Evolutionary conservation across 30 jellyfish, hydroid and myxozoan species (phyloP), one percentile per base, ranked within the genome.

Genomic region (Rhopilema esculentum): DNA sequence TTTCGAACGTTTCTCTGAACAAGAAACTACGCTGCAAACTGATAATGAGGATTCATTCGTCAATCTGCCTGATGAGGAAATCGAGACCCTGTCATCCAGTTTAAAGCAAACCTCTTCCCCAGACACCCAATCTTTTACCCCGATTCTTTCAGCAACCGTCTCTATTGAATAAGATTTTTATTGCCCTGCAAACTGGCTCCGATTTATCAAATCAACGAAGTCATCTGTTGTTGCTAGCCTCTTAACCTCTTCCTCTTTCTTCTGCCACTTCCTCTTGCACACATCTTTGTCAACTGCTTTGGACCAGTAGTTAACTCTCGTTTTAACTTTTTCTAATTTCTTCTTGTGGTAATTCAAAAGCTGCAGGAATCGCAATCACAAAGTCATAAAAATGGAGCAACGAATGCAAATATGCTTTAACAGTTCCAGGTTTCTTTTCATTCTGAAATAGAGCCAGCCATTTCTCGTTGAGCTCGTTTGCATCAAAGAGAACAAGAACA

Each of bases 381-480:
- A 48, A 78, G 21, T 78, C 57, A 24, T 53, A 78, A 26, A 78
- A 78, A 24, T n/a, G 50, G 22, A 30, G 40, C 27, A 78, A 57
- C 27, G 86, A 78, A 30, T 78, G 24, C 33, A 78, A 49, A 78
- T 78, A 78, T n/a, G 85, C 27, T 78, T 61, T 78, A 16, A 78
- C 83, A 19, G 89, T 52, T 26, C 85, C 85, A 18, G 89, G 86
- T 16, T 21, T 25, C 27, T 74, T 33, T 27, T 29, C 27, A 0
- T n/a, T 1, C 22, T 64, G 82, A 79, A 79, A 79, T 15, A 0
- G 20, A 6, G 57, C 66, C 8, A 76, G 83, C 52, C 84, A 79
- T 12, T 79, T 27, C 27, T 52, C 49, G 9, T 74, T 61, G 69
- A 52, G 23, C 28, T 27, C 12, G 0, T 79, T 40, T 22, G 50